These are phyloP conservation scores for Syncerus caffer DNA, from an alignment of 2,797 vertebrate species.

Conservation along the genomic window DNA sequence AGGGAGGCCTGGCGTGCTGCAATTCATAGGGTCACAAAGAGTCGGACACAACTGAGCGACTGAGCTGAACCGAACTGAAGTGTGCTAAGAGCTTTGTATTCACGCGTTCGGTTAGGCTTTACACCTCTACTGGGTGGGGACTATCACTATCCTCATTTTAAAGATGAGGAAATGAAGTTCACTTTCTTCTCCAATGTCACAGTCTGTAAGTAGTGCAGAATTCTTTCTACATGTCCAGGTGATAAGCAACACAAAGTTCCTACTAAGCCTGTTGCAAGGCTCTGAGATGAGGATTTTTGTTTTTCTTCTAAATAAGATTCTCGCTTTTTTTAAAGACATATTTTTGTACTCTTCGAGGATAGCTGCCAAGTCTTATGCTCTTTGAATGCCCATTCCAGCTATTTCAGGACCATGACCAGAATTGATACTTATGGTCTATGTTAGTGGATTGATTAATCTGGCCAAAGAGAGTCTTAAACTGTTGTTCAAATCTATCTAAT, in stretches of 20 bases:
- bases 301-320: not conserved
- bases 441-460: not conserved
- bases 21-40: no score
- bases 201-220: not conserved
- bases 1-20: no score
- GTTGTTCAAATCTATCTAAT: not conserved
- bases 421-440: not conserved
- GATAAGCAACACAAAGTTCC: not conserved
- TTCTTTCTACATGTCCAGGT: not conserved
- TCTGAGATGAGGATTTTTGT: not conserved
- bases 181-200: constrained; percentile 37
- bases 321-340: not conserved
- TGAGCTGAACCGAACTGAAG: no score
- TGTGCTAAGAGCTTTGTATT: constrained; percentile 29
- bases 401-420: not conserved
- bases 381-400: not conserved
- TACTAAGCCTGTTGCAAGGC: not conserved
- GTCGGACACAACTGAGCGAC: accelerated
- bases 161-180: constrained; percentile 36
- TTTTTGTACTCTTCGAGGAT: not conserved
- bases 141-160: constrained; percentile 37
- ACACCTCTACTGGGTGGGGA: not conserved
- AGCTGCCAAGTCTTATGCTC: not conserved
- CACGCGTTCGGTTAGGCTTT: constrained; percentile 39
- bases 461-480: not conserved